A percentile compares a stretch with the other conserved stretches of the same genome.
Evolutionary conservation across 2,888 invertebrate species (phyloP).

Genomic region (Gerris lacustris): DNA sequence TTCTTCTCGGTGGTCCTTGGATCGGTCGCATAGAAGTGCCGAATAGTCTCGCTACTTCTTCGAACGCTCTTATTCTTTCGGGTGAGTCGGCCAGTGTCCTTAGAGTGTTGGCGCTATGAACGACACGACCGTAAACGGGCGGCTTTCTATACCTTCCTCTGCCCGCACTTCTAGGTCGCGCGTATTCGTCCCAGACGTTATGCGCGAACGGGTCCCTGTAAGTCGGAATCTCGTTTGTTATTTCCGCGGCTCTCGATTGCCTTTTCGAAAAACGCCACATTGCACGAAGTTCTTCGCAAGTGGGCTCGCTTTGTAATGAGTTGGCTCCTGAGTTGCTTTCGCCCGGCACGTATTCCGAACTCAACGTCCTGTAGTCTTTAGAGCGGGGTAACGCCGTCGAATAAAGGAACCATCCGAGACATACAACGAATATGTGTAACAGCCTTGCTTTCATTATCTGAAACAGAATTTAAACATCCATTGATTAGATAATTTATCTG

Average conservation of each 20-base stretch:
- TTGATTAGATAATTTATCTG: too few relatives aligned
- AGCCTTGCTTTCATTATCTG: constrained; percentile 16
- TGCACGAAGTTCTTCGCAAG: constrained; percentile 72
- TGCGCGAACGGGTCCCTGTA: constrained; percentile 70
- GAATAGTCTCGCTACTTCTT: constrained; percentile 43
- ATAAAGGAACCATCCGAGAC: constrained; percentile 35
- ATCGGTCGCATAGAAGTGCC: constrained; percentile 34
- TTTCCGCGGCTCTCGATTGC: constrained; percentile 73
- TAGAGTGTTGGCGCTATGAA: constrained; percentile 47
- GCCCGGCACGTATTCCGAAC: constrained; percentile 20
- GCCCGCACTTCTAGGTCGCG: constrained; percentile 36
- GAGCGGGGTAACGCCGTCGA: constrained; percentile 15
- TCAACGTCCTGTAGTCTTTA: constrained; percentile 14
- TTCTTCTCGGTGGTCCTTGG: constrained; percentile 16
- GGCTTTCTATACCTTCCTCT: constrained; percentile 35
- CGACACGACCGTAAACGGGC: constrained; percentile 59
- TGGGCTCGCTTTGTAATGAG: constrained; percentile 54
- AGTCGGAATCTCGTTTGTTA: constrained; percentile 73
- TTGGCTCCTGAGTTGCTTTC: constrained; percentile 13
- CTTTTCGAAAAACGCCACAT: constrained; percentile 88
- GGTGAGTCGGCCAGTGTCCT: constrained; percentile 29
- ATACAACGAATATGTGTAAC: constrained; percentile 24
- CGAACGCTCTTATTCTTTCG: constrained; percentile 41
- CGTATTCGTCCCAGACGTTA: constrained; percentile 60
- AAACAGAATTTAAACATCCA: constrained; percentile 2